Conservation (phyloP, 92 coral and sea anemone genomes). For the Porites cylindrica region DNA sequence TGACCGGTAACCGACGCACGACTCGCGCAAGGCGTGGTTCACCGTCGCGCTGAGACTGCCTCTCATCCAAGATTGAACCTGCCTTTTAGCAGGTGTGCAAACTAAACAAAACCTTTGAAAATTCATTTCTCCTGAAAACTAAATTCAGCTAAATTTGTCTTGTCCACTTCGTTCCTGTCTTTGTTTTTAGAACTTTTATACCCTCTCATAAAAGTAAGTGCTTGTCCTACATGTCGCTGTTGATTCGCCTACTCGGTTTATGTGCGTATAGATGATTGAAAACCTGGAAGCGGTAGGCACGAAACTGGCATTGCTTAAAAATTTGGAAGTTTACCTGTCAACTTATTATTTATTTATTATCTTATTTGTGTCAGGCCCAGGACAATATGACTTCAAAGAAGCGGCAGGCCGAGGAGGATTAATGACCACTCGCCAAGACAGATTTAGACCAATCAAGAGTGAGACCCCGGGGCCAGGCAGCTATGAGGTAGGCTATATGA, state of each 20-base stretch:
- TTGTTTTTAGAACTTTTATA: no score
- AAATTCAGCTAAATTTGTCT: not conserved
- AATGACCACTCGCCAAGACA: constrained; percentile 87
- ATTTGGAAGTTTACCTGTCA: not conserved
- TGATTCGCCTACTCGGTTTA: no score
- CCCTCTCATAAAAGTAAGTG: no score
- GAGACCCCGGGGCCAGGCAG: constrained; percentile 97
- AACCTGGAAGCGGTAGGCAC: no score
- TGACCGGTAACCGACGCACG: not conserved
- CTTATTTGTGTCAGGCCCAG: constrained; percentile 75
- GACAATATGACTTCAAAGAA: constrained; percentile 77
- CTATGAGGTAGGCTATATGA: constrained; percentile 77
- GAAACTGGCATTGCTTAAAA: not conserved
- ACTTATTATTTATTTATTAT: no score
- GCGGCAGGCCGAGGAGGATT: constrained; percentile 79
- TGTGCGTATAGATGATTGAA: no score
- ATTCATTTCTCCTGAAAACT: not conserved
- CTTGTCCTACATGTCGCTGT: no score
- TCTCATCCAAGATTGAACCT: not conserved
- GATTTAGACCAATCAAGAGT: constrained; percentile 75
- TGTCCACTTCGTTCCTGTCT: no score
- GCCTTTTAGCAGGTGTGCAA: not conserved
- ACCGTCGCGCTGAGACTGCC: not conserved
- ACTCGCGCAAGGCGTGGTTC: not conserved
- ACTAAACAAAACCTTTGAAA: not conserved